Evolutionary conservation across 2,888 invertebrate genomes (phyloP).

Genomic region (Argyresthia goedartella): DNA sequence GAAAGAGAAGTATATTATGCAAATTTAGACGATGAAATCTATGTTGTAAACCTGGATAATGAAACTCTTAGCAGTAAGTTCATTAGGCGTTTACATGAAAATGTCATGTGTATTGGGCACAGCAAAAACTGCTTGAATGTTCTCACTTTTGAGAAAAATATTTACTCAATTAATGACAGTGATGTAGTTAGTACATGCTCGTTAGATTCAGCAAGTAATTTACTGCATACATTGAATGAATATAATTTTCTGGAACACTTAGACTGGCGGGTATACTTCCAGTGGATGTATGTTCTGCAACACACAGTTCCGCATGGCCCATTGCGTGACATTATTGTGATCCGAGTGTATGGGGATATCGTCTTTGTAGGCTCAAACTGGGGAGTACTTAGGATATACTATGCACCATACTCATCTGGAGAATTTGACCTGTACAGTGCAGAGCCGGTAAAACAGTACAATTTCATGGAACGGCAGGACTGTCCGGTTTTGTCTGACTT

Average conservation of each 20-base stretch:
- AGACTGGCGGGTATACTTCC: constrained; percentile 41
- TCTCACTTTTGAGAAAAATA: constrained; percentile 30
- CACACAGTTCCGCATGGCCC: constrained; percentile 32
- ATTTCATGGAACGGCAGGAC: constrained; percentile 37
- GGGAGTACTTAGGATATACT: constrained; percentile 43
- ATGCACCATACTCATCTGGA: constrained; percentile 30
- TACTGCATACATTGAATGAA: constrained; percentile 23
- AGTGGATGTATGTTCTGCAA: constrained; percentile 36
- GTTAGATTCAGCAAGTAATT: constrained; percentile 22
- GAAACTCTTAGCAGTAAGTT: not conserved
- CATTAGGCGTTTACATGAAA: constrained; percentile 11
- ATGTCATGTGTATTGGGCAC: constrained; percentile 29
- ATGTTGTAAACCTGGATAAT: constrained; percentile 19
- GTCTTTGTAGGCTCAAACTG: constrained; percentile 44
- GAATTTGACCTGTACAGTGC: constrained; percentile 36
- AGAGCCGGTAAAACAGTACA: constrained; percentile 37
- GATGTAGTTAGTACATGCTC: constrained; percentile 18
- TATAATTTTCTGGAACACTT: constrained; percentile 41
- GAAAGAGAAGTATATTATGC: constrained; percentile 28
- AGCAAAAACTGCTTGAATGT: constrained; percentile 23
- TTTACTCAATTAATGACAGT: constrained; percentile 23
- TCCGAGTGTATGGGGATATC: constrained; percentile 39
- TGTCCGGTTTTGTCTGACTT: constrained; percentile 32
- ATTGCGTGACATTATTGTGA: constrained; percentile 30
- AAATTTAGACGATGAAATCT: constrained; percentile 29